Percentiles rank a stretch among this genome's conserved stretches.
phyloP scores from a whole-genome alignment of 2,888 invertebrate genomes.

The Drosophila hawaiiensis region DNA sequence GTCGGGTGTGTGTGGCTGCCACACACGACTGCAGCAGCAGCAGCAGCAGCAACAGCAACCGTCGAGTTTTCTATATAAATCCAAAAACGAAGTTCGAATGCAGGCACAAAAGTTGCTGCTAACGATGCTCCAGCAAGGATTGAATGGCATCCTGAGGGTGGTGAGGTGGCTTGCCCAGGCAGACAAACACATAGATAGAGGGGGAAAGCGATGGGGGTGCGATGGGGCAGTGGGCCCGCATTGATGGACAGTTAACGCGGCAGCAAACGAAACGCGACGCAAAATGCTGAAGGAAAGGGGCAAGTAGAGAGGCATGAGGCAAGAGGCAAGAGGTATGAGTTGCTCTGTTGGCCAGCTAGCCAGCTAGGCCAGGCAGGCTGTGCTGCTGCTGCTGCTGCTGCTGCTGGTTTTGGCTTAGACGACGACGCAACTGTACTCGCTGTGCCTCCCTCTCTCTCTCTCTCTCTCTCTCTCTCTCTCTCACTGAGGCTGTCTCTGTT shows the following conservation, averaged over 20 bases:
- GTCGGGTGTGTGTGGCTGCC: slow-evolving; percentile 12
- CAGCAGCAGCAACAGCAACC: slow-evolving; percentile 47
- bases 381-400: slow-evolving; percentile 16
- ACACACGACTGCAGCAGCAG: slow-evolving; percentile 29
- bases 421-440: slow-evolving; percentile 75
- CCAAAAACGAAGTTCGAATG: slow-evolving; percentile 75
- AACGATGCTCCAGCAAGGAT: slow-evolving; percentile 63
- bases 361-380: slow-evolving; percentile 37
- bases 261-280: slow-evolving; percentile 79
- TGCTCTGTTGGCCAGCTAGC: slow-evolving; percentile 28
- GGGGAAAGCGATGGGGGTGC: slow-evolving; percentile 11
- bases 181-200: slow-evolving; percentile 65
- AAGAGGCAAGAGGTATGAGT: slow-evolving; percentile 3
- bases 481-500: slow-evolving; percentile 10
- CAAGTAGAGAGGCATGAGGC: slow-evolving; percentile 6
- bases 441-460: background rate
- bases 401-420: slow-evolving; percentile 73
- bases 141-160: background rate
- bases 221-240: slow-evolving; percentile 60
- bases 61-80: slow-evolving; percentile 45
- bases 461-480: background rate
- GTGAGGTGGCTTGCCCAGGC: slow-evolving; percentile 46
- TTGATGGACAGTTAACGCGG: slow-evolving; percentile 82
- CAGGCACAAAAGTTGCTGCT: slow-evolving; percentile 69
- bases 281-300: slow-evolving; percentile 34